Base-by-base conservation (phyloP, 2,113 vertebrate genomes). In the Strix uralensis region DNA sequence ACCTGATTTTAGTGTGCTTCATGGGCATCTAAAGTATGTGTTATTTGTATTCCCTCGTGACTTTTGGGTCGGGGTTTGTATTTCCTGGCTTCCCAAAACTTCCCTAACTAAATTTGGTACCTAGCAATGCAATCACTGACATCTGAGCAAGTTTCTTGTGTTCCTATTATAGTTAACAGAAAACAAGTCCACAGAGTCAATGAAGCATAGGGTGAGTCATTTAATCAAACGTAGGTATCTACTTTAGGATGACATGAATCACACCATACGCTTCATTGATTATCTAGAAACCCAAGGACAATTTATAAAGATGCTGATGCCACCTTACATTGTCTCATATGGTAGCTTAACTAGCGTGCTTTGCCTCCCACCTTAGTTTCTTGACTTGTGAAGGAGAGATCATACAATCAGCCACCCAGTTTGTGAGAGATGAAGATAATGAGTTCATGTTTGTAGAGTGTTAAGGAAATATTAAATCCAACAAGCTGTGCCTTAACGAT, bases 201-300 rank as follows among this genome's bases (percentile, higher is more conserved):
- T 63, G 91, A 86, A 57, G 36, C 49, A 71, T 2, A 69, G 32
- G 19, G 21, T 94, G 93, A 96, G 70, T 93, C 90, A 94, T 82
- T 93, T 75, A 88, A 75, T 58, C 73, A 80, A 91, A 90, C 6
- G 7, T 16, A 80, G 49, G 30, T 94, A 79, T 61, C 1, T 58
- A 69, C 57, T 91, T 92, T 40, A 44, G 66, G 73, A 69, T 57
- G 49, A 90, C 66, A 87, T 85, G 73, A 93, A 90, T 96, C 81
- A 88, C 44, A 46, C 19, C 44, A 40, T 52, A 30, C 4, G 40
- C 74, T 88, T 79, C 70, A 87, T 5, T 91, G 90, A 90, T 85
- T 65, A 87, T 75, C 66, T 26, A 65, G 66, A 73, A 95, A 85
- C 46, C 38, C 30, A 89, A 69, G 73, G 14, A 5, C 81, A 91